These are phyloP conservation scores for Ctenochaetus hawaiiensis DNA, from an alignment of 2,797 vertebrate genomes.

Conservation along the genomic window DNA sequence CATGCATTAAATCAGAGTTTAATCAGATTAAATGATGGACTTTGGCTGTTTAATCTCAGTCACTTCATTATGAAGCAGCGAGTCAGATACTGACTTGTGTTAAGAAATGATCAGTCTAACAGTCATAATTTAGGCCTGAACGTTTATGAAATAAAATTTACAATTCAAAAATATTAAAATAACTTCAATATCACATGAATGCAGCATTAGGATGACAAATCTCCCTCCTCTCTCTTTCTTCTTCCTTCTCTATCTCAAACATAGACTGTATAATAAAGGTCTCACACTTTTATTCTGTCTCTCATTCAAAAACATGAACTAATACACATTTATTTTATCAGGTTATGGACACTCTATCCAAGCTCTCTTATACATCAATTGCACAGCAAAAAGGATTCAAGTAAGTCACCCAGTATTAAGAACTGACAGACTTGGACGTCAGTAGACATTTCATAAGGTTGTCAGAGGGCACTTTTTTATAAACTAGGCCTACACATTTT, in stretches of 20 bases:
- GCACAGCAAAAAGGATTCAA: slow-evolving; percentile 90
- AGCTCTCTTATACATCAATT: slow-evolving; percentile 87
- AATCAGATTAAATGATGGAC: neutral
- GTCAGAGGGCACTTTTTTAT: neutral
- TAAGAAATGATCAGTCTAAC: neutral
- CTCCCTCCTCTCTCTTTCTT: neutral
- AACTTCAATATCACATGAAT: neutral
- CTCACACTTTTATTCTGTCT: too few species aligned
- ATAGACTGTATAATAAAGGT: too few species aligned
- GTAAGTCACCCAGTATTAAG: slow-evolving; percentile 75
- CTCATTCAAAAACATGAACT: neutral
- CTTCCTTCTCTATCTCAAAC: too few species aligned
- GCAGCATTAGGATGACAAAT: neutral
- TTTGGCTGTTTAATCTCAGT: neutral
- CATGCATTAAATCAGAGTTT: neutral
- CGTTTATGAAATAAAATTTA: neutral
- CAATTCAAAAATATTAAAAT: too few species aligned
- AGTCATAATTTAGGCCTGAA: neutral
- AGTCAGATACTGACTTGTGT: neutral
- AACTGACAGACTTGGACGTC: neutral
- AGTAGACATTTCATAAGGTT: neutral
- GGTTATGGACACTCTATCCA: slow-evolving; percentile 95
- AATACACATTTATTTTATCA: slow-evolving; percentile 58
- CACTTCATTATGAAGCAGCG: neutral
- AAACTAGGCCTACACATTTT: neutral